These are phyloP conservation scores for Hecatera dysodea DNA, from an alignment of 2,888 invertebrate species.

Conservation along the genomic window DNA sequence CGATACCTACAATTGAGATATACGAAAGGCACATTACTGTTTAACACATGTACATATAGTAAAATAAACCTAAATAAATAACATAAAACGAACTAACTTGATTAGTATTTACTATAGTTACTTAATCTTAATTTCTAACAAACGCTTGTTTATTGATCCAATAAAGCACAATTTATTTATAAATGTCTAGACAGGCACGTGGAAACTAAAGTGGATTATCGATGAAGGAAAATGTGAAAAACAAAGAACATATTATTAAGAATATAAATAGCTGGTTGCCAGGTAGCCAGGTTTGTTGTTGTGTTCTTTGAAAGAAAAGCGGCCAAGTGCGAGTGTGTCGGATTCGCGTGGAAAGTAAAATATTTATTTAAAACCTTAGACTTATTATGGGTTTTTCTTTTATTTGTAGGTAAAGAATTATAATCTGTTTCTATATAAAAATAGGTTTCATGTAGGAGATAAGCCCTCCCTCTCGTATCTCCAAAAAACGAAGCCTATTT, in stretches of 20 bases:
- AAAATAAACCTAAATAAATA: constrained; percentile 1
- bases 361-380: too few species aligned
- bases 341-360: too few species aligned
- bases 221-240: not conserved
- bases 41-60: too few species aligned
- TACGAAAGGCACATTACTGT: not conserved
- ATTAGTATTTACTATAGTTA: constrained; percentile 11
- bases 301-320: too few species aligned
- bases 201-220: not conserved
- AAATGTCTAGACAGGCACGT: constrained; percentile 3
- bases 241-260: not conserved
- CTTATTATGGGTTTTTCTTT: too few species aligned
- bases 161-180: constrained; percentile 13
- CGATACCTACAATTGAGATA: not conserved
- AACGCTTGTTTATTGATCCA: not conserved
- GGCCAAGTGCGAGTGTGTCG: too few species aligned
- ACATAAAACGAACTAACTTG: not conserved
- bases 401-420: too few species aligned
- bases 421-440: too few species aligned
- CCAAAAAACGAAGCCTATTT: too few species aligned
- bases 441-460: too few species aligned
- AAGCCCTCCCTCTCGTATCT: too few species aligned
- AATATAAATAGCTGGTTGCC: not conserved
- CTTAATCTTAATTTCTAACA: constrained; percentile 12
- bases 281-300: too few species aligned